phyloP scores from a whole-genome alignment of 2,888 invertebrate species.

The Ametastegia equiseti region DNA sequence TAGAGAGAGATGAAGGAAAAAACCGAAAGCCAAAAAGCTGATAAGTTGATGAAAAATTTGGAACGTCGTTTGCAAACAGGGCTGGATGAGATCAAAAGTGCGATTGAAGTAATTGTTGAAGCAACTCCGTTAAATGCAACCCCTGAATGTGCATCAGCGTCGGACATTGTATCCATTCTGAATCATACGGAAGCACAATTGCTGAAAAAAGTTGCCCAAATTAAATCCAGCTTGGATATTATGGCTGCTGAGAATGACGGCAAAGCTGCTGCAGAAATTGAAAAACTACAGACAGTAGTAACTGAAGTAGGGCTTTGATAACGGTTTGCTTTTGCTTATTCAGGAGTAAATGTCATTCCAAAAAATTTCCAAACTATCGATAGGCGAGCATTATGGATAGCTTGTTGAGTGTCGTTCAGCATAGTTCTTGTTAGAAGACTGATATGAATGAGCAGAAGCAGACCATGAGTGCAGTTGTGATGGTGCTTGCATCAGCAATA shows the following conservation, averaged over 20 bases:
- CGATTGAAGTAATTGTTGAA: constrained; percentile 73
- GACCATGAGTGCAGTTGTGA: too few species aligned
- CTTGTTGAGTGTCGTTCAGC: too few species aligned
- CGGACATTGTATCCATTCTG: constrained; percentile 61
- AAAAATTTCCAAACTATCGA: too few species aligned
- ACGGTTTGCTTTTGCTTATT: too few species aligned
- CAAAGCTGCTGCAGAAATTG: constrained; percentile 55
- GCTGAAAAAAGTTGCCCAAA: constrained; percentile 59
- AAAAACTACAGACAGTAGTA: constrained; percentile 55
- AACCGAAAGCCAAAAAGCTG: constrained; percentile 81
- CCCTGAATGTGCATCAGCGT: constrained; percentile 24
- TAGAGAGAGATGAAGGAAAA: constrained; percentile 84
- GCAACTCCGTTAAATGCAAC: constrained; percentile 38
- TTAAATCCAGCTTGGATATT: constrained; percentile 61
- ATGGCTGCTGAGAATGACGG: constrained; percentile 54
- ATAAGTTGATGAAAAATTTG: constrained; percentile 79
- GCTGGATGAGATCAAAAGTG: constrained; percentile 73
- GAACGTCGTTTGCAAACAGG: constrained; percentile 76
- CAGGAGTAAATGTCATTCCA: too few species aligned
- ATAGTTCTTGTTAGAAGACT: too few species aligned
- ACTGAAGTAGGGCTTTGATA: constrained; percentile 56
- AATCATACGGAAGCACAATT: constrained; percentile 62
- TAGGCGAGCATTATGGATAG: too few species aligned
- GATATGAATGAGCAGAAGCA: too few species aligned
- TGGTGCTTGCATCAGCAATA: too few species aligned